Evolutionary conservation across 1,140 invertebrate species (phyloP).

Genomic region (Hesperophylax magnus): DNA sequence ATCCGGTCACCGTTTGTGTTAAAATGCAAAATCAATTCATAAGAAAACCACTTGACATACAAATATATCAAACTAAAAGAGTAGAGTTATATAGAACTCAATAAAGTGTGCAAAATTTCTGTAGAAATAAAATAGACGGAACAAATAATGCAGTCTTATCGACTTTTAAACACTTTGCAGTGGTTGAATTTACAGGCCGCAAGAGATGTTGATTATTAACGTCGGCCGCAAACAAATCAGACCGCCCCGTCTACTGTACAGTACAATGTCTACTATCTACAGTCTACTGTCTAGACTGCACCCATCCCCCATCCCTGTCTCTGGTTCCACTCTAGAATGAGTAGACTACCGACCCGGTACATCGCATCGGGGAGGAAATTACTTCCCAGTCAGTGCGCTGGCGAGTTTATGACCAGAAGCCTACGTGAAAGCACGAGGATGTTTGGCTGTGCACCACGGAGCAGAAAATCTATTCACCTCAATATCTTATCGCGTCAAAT

Average conservation of each 20-base stretch:
- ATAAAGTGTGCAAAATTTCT: too few species aligned
- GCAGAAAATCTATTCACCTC: background rate
- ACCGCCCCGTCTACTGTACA: constrained; percentile 12
- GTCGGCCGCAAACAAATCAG: constrained; percentile 25
- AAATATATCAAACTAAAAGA: too few species aligned
- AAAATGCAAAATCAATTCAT: too few species aligned
- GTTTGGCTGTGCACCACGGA: background rate
- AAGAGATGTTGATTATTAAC: constrained; percentile 2
- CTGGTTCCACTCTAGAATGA: too few species aligned
- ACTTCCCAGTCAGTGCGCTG: background rate
- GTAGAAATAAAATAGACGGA: too few species aligned
- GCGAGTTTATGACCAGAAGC: background rate
- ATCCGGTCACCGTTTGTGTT: too few species aligned
- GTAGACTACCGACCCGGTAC: background rate
- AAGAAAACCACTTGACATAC: too few species aligned
- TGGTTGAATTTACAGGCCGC: background rate
- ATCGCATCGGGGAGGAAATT: background rate
- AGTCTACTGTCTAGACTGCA: background rate
- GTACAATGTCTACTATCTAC: too few species aligned
- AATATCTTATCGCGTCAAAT: too few species aligned
- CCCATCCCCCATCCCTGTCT: background rate
- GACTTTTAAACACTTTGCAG: too few species aligned
- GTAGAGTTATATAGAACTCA: too few species aligned
- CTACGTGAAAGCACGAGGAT: background rate
- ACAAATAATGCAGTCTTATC: too few species aligned